These are phyloP conservation scores for Scortum barcoo DNA, from an alignment of 2,113 vertebrate species.

Conservation along the genomic window DNA sequence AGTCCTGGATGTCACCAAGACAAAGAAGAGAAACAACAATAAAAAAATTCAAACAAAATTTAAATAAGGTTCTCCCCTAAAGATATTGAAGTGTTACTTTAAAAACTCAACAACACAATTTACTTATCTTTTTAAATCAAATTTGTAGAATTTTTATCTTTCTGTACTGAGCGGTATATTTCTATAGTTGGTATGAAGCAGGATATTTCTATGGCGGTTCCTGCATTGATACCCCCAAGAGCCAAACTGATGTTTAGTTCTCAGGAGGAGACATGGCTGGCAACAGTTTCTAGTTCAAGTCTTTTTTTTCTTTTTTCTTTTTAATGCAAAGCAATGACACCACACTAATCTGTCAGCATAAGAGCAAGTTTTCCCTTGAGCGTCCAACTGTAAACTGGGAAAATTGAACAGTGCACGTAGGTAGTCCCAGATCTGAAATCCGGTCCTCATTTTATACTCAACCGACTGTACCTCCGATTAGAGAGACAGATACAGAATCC, in stretches of 20 bases:
- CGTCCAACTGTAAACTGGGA: constrained; percentile 98
- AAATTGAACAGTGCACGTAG: constrained; percentile 99
- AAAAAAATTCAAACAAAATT: constrained; percentile 84
- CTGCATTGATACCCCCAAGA: constrained; percentile 86
- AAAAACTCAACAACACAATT: constrained; percentile 75
- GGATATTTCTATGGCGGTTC: constrained; percentile 93
- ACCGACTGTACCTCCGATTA: constrained; percentile 98
- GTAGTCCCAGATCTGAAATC: constrained; percentile 93
- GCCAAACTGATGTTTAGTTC: constrained; percentile 84
- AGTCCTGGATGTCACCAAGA: constrained; percentile 93
- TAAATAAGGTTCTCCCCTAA: constrained; percentile 95
- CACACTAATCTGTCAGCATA: constrained; percentile 87
- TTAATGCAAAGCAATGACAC: constrained; percentile 89
- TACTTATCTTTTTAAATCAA: constrained; percentile 86
- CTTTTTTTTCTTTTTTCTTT: constrained; percentile 45
- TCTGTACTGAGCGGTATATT: constrained; percentile 90
- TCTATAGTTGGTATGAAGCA: constrained; percentile 85
- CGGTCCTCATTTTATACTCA: constrained; percentile 96
- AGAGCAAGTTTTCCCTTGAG: constrained; percentile 96
- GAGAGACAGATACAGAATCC: constrained; percentile 94
- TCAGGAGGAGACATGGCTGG: constrained; percentile 91
- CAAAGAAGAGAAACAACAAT: constrained; percentile 73
- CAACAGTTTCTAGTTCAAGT: constrained; percentile 81
- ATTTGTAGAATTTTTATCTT: constrained; percentile 86
- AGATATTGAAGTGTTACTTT: constrained; percentile 91